Conservation (phyloP, 2,797 vertebrate genomes). For the Betta splendens region DNA sequence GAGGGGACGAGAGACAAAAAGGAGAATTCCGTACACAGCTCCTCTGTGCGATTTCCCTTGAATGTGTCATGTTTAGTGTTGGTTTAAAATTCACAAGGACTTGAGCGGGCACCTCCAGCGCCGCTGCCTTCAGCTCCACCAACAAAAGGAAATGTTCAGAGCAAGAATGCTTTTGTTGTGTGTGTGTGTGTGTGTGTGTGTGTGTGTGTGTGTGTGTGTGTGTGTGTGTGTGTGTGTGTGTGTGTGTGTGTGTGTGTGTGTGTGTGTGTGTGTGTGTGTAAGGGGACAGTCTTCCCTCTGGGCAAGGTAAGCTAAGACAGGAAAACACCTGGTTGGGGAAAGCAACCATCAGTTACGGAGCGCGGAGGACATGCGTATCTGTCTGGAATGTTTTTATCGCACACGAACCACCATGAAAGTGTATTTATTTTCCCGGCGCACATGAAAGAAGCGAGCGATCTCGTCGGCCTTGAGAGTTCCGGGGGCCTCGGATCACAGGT, state of each 20-base stretch:
- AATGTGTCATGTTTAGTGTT: constrained; percentile 50
- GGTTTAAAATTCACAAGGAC: constrained; percentile 49
- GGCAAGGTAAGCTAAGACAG: constrained; percentile 62
- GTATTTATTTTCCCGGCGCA: constrained; percentile 31
- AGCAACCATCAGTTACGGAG: constrained; percentile 54
- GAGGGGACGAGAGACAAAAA: constrained; percentile 14
- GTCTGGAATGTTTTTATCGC: constrained; percentile 53
- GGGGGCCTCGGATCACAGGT: constrained; percentile 26
- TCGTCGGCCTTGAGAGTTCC: constrained; percentile 56
- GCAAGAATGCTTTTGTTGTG: constrained; percentile 58
- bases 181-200: constrained; percentile 20
- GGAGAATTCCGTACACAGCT: constrained; percentile 22
- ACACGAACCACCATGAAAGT: constrained; percentile 45
- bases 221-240: constrained; percentile 28
- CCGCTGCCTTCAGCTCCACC: constrained; percentile 40
- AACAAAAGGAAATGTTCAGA: constrained; percentile 56
- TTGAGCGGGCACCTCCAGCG: constrained; percentile 27
- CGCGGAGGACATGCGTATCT: constrained; percentile 40
- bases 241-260: constrained; percentile 29
- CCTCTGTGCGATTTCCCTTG: constrained; percentile 42
- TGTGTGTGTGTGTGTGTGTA: constrained; percentile 42
- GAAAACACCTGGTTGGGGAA: constrained; percentile 71
- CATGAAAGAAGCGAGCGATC: constrained; percentile 25
- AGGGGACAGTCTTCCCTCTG: constrained; percentile 52
- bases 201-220: constrained; percentile 44